Evolutionary conservation across 2,797 vertebrate species (phyloP).

Genomic region (Meda fulgida): DNA sequence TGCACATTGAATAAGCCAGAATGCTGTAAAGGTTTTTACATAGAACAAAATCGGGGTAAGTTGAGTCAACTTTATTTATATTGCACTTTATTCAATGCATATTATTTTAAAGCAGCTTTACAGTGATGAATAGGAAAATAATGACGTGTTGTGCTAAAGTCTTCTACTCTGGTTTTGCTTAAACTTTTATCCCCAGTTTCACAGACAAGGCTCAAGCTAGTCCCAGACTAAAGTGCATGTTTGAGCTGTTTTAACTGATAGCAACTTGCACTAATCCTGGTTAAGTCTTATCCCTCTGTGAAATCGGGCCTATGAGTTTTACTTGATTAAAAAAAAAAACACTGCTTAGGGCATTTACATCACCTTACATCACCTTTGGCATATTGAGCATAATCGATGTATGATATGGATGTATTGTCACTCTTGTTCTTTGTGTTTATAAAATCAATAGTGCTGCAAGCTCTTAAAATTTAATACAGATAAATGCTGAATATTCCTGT

Average conservation of each 20-base stretch:
- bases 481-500: not conserved
- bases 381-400: not conserved
- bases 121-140: not conserved
- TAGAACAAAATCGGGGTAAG: not conserved
- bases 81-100: not conserved
- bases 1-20: slow-evolving; percentile 1
- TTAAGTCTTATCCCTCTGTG: no score
- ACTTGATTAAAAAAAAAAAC: not conserved
- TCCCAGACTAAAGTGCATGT: not conserved
- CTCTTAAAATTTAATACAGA: not conserved
- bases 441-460: not conserved
- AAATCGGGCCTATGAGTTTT: not conserved
- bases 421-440: no score
- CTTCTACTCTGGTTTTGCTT: not conserved
- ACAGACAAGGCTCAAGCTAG: no score
- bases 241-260: not conserved
- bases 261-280: no score
- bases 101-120: not conserved
- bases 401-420: not conserved
- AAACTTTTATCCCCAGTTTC: not conserved
- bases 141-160: not conserved
- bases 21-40: not conserved
- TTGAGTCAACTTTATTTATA: not conserved
- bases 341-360: not conserved
- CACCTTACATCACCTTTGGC: not conserved